A percentile compares a stretch with the other conserved stretches of the same genome.
Conservation (phyloP, 2,888 invertebrate species). For the Acanthosepion lycidas region DNA sequence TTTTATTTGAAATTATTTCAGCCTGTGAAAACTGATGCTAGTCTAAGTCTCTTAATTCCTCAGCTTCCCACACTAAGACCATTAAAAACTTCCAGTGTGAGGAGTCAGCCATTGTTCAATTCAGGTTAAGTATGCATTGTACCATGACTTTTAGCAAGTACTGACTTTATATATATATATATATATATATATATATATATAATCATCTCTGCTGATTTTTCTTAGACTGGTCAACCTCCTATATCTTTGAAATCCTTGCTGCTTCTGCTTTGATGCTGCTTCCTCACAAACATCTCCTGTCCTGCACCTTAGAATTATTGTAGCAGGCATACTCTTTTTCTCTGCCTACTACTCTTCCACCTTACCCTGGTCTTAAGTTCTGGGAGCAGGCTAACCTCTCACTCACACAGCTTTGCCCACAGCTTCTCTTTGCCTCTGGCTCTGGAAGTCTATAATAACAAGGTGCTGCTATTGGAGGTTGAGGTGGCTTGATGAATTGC, state of each 20-base stretch:
- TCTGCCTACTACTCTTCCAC: background rate
- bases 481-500: background rate
- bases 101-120: constrained; percentile 10
- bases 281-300: background rate
- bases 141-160: background rate
- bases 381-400: background rate
- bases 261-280: constrained; percentile 10
- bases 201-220: background rate
- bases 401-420: constrained; percentile 33
- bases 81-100: constrained; percentile 20
- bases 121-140: constrained; percentile 23
- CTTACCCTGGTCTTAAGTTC: background rate
- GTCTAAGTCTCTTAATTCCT: background rate
- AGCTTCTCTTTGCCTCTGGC: background rate
- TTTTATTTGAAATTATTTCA: background rate
- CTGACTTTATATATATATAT: background rate
- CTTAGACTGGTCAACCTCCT: too few relatives aligned
- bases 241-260: too few relatives aligned
- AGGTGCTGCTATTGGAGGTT: background rate
- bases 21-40: constrained; percentile 33
- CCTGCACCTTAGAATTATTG: background rate
- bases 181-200: background rate
- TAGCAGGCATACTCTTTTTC: background rate
- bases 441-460: constrained; percentile 21
- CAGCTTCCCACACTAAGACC: background rate